Evolutionary conservation across 2,797 vertebrate species (phyloP).

Genomic region (Cynopterus sphinx): DNA sequence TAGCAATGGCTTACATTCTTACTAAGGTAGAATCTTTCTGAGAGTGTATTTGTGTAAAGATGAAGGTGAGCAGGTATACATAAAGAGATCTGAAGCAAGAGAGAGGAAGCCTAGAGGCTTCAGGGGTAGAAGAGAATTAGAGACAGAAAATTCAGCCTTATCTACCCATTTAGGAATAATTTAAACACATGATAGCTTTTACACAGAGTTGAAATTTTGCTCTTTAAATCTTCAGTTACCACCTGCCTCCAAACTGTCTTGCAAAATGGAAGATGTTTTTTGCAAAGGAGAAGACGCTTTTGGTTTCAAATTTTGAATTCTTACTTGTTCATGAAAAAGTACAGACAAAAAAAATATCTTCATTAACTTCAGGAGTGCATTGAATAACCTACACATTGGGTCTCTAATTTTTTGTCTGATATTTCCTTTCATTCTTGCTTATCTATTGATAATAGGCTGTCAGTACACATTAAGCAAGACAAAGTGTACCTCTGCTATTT

Average conservation of each 20-base stretch:
- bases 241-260: slow-evolving; percentile 2
- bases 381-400: neutral
- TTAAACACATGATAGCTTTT: slow-evolving; percentile 9
- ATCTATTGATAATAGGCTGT: neutral
- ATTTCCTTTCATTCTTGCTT: slow-evolving; percentile 4
- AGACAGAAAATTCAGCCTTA: neutral
- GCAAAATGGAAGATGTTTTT: slow-evolving; percentile 17
- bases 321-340: neutral
- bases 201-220: neutral
- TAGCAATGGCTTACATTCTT: neutral
- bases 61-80: neutral
- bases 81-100: neutral
- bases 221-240: slow-evolving; percentile 28
- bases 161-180: neutral
- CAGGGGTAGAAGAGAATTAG: neutral
- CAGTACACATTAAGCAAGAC: neutral
- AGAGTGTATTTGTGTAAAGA: neutral
- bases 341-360: neutral
- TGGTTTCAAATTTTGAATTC: slow-evolving; percentile 8
- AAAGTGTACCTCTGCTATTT: neutral
- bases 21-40: neutral
- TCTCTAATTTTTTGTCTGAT: neutral
- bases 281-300: neutral
- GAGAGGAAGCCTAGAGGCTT: neutral
- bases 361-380: neutral